phyloP scores from a whole-genome alignment of 92 coral and sea anemone genomes.

The Heliopora coerulea region DNA sequence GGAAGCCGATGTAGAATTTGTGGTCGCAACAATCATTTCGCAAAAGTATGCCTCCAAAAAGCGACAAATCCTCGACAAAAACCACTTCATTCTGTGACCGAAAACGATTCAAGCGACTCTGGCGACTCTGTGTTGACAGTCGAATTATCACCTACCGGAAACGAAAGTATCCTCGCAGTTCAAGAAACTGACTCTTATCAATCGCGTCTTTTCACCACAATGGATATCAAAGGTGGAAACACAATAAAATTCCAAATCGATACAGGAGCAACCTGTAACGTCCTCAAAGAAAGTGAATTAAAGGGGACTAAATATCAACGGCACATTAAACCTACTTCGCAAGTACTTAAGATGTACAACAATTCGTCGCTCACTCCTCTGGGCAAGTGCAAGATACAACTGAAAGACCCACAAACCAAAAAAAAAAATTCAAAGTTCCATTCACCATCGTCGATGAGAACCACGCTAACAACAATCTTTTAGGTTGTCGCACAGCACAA shows the following conservation, averaged over 20 bases:
- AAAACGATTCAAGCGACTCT: too few species aligned
- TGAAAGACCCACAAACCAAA: conserved; percentile 15
- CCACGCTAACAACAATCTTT: conserved; percentile 9
- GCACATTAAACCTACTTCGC: conserved; percentile 7
- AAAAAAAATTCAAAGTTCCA: conserved; percentile 29
- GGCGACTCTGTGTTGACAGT: too few species aligned
- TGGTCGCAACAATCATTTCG: too few species aligned
- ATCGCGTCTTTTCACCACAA: conserved; percentile 12
- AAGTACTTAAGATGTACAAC: conserved; percentile 50
- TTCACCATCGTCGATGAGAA: conserved; percentile 19
- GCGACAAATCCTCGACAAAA: too few species aligned
- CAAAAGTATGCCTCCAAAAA: too few species aligned
- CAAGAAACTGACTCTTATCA: background rate
- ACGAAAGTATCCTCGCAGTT: background rate
- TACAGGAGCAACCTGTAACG: conserved; percentile 35
- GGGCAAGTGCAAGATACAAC: conserved; percentile 12
- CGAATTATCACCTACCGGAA: too few species aligned
- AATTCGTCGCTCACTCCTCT: conserved; percentile 1
- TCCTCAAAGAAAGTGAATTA: conserved; percentile 20
- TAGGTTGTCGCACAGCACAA: conserved; percentile 29
- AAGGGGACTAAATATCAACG: conserved; percentile 19
- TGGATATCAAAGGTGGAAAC: conserved; percentile 2
- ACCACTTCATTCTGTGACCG: too few species aligned
- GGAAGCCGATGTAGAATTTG: too few species aligned
- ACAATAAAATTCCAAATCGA: conserved; percentile 10